Percentiles rank a stretch among this genome's conserved stretches.
These are phyloP conservation scores for Rhogogaster chlorosoma DNA, from an alignment of 2,888 invertebrate genomes.

Conservation along the genomic window DNA sequence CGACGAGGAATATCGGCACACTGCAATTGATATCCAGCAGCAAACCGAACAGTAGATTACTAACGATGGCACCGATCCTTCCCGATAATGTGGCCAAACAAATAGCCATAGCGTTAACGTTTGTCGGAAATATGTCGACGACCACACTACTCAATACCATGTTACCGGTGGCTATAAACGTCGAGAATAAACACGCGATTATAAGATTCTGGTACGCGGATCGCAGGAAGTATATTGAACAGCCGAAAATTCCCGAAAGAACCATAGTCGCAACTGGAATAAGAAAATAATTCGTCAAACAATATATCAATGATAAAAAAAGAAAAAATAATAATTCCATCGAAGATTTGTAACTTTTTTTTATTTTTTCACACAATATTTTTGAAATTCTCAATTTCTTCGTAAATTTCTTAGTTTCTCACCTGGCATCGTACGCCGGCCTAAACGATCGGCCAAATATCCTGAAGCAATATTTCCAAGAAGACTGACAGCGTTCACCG, in stretches of 20 bases:
- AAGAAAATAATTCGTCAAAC: background rate
- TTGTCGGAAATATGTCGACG: conserved; percentile 77
- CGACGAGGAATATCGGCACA: conserved; percentile 83
- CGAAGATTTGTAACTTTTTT: background rate
- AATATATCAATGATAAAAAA: background rate
- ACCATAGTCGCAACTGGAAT: conserved; percentile 76
- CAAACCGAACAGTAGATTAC: conserved; percentile 83
- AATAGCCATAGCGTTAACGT: conserved; percentile 82
- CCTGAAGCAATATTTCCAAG: conserved; percentile 84
- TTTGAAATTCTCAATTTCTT: no score
- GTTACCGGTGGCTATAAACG: conserved; percentile 79
- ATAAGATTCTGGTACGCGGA: conserved; percentile 82
- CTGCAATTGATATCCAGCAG: conserved; percentile 83
- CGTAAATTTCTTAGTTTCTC: conserved; percentile 36
- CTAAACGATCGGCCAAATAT: conserved; percentile 78
- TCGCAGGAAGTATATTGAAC: conserved; percentile 81
- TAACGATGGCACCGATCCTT: conserved; percentile 83
- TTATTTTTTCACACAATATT: no score
- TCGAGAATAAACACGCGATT: conserved; percentile 79
- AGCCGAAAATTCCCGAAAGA: conserved; percentile 81
- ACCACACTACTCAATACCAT: conserved; percentile 74
- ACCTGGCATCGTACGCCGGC: conserved; percentile 75
- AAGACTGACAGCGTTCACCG: conserved; percentile 84
- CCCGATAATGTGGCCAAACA: conserved; percentile 84
- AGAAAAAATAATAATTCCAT: no score